These are phyloP conservation scores for Schizotus pectinicornis DNA, from an alignment of 2,888 invertebrate genomes.

Conservation along the genomic window DNA sequence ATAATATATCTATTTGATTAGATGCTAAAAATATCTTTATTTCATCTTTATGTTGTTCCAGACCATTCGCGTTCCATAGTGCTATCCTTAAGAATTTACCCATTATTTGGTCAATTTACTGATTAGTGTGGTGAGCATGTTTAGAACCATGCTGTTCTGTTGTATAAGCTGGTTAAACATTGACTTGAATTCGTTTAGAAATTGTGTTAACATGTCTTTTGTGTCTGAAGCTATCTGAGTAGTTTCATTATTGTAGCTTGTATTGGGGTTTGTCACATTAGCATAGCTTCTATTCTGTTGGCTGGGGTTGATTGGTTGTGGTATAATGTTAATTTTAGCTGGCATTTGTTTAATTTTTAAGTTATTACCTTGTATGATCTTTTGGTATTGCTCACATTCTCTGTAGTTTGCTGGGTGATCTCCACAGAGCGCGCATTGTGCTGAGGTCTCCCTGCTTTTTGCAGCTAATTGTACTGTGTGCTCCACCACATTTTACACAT, in stretches of 20 bases:
- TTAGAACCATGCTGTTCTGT: conserved; percentile 11
- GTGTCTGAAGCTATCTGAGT: background rate
- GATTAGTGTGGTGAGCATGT: no score
- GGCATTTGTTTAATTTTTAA: no score
- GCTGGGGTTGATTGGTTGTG: background rate
- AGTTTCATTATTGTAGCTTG: background rate
- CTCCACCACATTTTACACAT: conserved; percentile 22
- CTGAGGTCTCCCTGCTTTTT: conserved; percentile 12
- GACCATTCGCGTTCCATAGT: conserved; percentile 9
- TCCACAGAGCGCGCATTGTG: conserved; percentile 23
- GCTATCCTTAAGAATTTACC: conserved; percentile 1
- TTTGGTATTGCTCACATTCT: conserved; percentile 20
- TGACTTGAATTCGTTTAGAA: conserved; percentile 7
- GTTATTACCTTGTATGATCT: no score
- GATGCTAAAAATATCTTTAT: background rate
- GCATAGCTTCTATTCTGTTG: conserved; percentile 6
- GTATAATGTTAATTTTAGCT: no score
- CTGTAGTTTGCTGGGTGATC: conserved; percentile 23
- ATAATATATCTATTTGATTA: background rate
- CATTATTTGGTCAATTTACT: conserved; percentile 1
- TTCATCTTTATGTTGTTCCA: conserved; percentile 1
- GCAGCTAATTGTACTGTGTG: conserved; percentile 11
- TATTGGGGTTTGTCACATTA: background rate
- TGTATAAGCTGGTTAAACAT: conserved; percentile 6
- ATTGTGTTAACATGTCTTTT: background rate